Base-by-base conservation (phyloP, 2,888 invertebrate genomes). In the Amorpha juglandis region DNA sequence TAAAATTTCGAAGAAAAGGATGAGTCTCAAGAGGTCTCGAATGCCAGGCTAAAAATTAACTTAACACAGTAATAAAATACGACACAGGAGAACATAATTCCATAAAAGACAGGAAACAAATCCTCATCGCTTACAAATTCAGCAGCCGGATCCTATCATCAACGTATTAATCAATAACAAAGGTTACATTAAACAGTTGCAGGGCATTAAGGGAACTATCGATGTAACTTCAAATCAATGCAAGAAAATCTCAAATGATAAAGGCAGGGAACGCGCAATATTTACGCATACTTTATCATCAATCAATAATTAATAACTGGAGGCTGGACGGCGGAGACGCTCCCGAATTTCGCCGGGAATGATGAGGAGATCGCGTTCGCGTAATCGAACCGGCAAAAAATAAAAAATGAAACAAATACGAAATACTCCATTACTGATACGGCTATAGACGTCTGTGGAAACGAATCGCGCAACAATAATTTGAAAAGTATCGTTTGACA, bases 381-480 rank as follows among this genome's bases (percentile, higher is more conserved):
- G 93, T 93, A 93, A 93, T 92, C 92, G 92, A 91, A 89, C 89
- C 82, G 81, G 78, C 91, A 92, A 92, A 93, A 93, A 93, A 89
- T 89, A 87, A 92, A 92, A 92, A 93, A 91, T 91, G 92, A 93
- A 89, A 85, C 91, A 93, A 93, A 93, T 92, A 92, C 91, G 91
- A 92, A 93, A 92, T 92, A 91, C 92, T 91, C 89, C 92, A 92
- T 93, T 92, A 92, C 91, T 75, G 82, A 78, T 79, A 72, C 71
- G 80, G 72, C 75, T 74, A 84, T 67, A 74, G 84, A 67, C 76
- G 69, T 67, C 83, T 66, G 74, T 90, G 78, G 92, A 92, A 90
- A 74, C 77, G 85, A 71, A 1, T 19, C n/a, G 42, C 12, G 1
- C 19, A 12, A 58, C 42, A 19, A 12, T 11, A 58, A 42, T 58